Evolutionary conservation across 1,140 invertebrate species (phyloP), one percentile per base, ranked within the genome.

Genomic region (Nautilus pompilius): DNA sequence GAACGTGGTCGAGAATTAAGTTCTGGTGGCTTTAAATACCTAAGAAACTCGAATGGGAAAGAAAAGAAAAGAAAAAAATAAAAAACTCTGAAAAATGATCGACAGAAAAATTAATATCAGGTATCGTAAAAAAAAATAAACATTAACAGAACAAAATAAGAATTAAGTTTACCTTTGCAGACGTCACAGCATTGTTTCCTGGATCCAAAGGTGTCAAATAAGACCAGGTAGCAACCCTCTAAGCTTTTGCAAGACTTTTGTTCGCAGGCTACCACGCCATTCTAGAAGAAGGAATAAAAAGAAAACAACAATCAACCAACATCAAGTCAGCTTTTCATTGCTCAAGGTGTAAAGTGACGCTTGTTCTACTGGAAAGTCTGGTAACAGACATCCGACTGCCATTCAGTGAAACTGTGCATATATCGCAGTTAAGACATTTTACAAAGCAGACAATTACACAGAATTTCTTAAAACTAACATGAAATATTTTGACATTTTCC

Each of bases 181-280:
- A 72, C 69, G 46, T 78, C 72, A 54, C 76, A 78, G 60, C 76
- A 78, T 57, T 72, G 67, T 22, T 58, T 33, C 20, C 63, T 64
- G n/a, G 67, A 51, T 32, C 60, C 68, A 20, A 70, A 68, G 28
- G 62, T 67, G 17, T 75, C 75, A 61, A 73, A 78, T 13, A 76
- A 58, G 17, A 78, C 71, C 58, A 72, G 71, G 24, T 76, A 70
- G 59, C 76, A 78, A 8, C 76, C 76, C 32, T 78, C 76, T 22
- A 72, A 54, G 48, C 68, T 72, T n/a, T 58, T 62, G 55, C 76
- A 78, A 10, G 58, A 58, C 17, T 66, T 68, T 26, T 70, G 69
- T 24, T 70, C 66, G 62, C 76, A 78, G 15, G 70, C 60, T 2
- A 77, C 70, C 33, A 69, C 67, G 13, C 58, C 54, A 34, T 74